Evolutionary conservation across 2,113 vertebrate species (phyloP).

Genomic region (Lampris megalopsis): DNA sequence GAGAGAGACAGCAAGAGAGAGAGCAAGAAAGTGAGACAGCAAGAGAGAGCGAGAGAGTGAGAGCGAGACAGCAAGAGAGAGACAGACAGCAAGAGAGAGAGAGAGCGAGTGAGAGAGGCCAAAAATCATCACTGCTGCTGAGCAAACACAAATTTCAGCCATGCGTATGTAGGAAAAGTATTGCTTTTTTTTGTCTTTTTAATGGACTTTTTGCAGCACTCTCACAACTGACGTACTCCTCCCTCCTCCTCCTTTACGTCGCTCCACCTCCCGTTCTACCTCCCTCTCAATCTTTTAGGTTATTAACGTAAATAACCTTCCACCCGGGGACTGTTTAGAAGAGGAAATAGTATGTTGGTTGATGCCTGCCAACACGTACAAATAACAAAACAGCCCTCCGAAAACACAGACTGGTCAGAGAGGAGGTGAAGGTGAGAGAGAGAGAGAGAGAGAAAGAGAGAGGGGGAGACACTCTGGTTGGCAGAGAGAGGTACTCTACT

Average conservation of each 20-base stretch:
- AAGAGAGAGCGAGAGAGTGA: not conserved
- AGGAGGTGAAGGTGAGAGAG: constrained; percentile 1
- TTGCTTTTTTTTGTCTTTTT: not conserved
- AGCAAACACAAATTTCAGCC: constrained; percentile 28
- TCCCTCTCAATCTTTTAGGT: constrained; percentile 19
- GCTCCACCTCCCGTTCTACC: not conserved
- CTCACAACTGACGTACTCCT: constrained; percentile 14
- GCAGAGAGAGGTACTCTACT: constrained; percentile 39
- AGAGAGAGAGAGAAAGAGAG: constrained; percentile 19
- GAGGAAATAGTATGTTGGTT: constrained; percentile 42
- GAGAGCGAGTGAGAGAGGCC: constrained; percentile 11
- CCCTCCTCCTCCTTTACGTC: constrained; percentile 7
- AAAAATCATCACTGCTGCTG: constrained; percentile 4
- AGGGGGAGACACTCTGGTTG: constrained; percentile 14
- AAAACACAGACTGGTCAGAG: not conserved
- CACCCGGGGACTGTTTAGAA: constrained; percentile 33
- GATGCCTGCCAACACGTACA: constrained; percentile 30
- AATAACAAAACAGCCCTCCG: constrained; percentile 36
- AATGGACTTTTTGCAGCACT: not conserved
- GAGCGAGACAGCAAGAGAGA: constrained; percentile 40
- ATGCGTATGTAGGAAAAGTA: not conserved
- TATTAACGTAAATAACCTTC: constrained; percentile 13
- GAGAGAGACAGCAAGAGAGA: constrained; percentile 2
- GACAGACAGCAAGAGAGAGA: not conserved
- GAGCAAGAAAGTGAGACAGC: not conserved